phyloP scores from a whole-genome alignment of 2,797 vertebrate species.

The Echiichthys vipera region DNA sequence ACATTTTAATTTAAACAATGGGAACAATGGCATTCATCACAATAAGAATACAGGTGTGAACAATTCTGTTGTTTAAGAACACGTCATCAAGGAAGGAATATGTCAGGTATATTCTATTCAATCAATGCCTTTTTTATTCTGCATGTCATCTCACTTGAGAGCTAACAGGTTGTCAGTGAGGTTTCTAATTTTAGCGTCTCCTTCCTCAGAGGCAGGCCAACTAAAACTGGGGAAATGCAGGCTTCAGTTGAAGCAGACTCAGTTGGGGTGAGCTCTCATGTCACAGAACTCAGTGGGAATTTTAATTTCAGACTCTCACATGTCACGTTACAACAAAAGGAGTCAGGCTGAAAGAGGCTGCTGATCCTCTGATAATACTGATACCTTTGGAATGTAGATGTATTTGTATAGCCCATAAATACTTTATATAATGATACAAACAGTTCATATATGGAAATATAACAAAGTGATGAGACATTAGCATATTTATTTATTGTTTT shows the following conservation, averaged over 20 bases:
- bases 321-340: slow-evolving; percentile 26
- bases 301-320: slow-evolving; percentile 35
- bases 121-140: neutral
- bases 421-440: slow-evolving; percentile 17
- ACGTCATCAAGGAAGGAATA: no score
- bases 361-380: slow-evolving; percentile 42
- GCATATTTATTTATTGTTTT: slow-evolving; percentile 35
- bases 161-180: slow-evolving; percentile 29
- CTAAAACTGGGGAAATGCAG: slow-evolving; percentile 29
- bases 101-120: neutral
- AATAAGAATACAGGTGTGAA: no score
- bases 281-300: slow-evolving; percentile 32
- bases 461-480: slow-evolving; percentile 2
- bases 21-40: no score
- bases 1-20: no score
- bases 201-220: slow-evolving; percentile 39
- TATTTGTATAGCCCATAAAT: slow-evolving; percentile 4
- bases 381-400: slow-evolving; percentile 30
- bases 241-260: slow-evolving; percentile 20
- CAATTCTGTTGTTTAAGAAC: no score
- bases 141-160: slow-evolving; percentile 25
- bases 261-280: slow-evolving; percentile 17
- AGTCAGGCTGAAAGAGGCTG: slow-evolving; percentile 5
- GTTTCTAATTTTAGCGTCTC: slow-evolving; percentile 55
- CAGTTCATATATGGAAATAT: slow-evolving; percentile 4